Evolutionary conservation across 1,140 invertebrate genomes (phyloP), one percentile per base, ranked within the genome.

Genomic region (Heliconius hewitsoni): DNA sequence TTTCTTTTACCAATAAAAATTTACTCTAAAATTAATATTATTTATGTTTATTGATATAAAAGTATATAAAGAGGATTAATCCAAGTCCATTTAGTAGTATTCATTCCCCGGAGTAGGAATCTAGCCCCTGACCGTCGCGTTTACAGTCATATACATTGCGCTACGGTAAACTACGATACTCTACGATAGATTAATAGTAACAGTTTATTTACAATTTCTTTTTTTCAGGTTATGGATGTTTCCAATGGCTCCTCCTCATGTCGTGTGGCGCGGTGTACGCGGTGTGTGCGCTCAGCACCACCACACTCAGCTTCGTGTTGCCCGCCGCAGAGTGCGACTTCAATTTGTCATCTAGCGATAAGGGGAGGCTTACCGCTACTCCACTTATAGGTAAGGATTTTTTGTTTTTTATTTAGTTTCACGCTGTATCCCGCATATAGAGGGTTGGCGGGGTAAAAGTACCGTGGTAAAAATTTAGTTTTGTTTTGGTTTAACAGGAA

Each of bases 221-320:
- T 46, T 46, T 46, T 84, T 84, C 74, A 96, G 96, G 96, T 39
- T 96, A 96, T 90, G 97, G 96, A 74, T 93, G 93, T 77, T 97
- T 97, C 89, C 96, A 97, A 88, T 95, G 94, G 83, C 87, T 95
- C 66, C 91, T 96, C 34, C 89, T 97, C 57, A 85, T 95, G 76
- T 92, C 96, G 2, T 96, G 96, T 85, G 96, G 97, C 5, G 95
- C 95, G 80, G 96, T 96, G 52, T 96, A 97, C 87, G 96, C 96
- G 11, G 96, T 96, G 77, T 97, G 97, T 90, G 96, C 97, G n/a
- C 95, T 96, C 86, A 95, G 95, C 79, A 95, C 95, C 37, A 95
- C 95, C 37, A 95, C 95, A 4, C 93, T 96, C 76, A 96, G 96
- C 72, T 97, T 97, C 91, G 95, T 96, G 84, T 87, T 96, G 76